Percentiles rank a stretch among this genome's conserved stretches.
Conservation (phyloP, 2,113 vertebrate species). For the Ameiurus melas region DNA sequence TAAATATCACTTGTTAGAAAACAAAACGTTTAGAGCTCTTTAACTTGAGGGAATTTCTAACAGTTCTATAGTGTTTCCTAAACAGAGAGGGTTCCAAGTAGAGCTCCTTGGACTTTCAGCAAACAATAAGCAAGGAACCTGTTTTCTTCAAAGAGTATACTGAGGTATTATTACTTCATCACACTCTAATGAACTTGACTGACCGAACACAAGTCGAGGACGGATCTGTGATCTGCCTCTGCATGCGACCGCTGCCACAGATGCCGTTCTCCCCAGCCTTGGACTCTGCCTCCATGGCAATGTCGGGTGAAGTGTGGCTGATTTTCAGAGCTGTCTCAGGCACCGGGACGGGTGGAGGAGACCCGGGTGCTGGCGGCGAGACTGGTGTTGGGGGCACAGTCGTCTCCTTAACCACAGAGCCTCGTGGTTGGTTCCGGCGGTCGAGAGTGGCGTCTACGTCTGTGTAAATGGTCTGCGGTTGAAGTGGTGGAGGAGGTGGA, state of each 20-base stretch:
- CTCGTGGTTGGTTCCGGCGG: conserved; percentile 82
- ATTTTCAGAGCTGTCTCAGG: conserved; percentile 95
- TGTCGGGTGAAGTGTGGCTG: conserved; percentile 96
- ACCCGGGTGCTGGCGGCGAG: conserved; percentile 56
- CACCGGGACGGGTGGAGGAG: conserved; percentile 70
- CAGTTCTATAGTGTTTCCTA: background rate
- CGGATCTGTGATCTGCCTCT: conserved; percentile 90
- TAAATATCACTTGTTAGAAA: background rate
- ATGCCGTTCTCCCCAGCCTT: conserved; percentile 82
- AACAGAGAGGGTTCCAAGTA: background rate
- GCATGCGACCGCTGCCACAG: conserved; percentile 80
- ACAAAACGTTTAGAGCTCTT: background rate
- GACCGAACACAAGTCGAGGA: conserved; percentile 80
- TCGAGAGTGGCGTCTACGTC: conserved; percentile 83
- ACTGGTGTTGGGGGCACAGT: conserved; percentile 61
- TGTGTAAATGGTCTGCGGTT: conserved; percentile 81
- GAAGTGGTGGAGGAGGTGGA: conserved; percentile 55
- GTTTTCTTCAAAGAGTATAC: background rate
- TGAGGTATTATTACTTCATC: background rate
- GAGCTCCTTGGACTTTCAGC: background rate
- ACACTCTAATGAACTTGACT: conserved; percentile 58
- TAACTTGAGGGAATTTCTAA: background rate
- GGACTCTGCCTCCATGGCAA: conserved; percentile 82
- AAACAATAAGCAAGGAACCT: background rate
- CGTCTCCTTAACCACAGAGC: conserved; percentile 74